Conservation (phyloP, 1,140 invertebrate species). For the Formica exsecta region DNA sequence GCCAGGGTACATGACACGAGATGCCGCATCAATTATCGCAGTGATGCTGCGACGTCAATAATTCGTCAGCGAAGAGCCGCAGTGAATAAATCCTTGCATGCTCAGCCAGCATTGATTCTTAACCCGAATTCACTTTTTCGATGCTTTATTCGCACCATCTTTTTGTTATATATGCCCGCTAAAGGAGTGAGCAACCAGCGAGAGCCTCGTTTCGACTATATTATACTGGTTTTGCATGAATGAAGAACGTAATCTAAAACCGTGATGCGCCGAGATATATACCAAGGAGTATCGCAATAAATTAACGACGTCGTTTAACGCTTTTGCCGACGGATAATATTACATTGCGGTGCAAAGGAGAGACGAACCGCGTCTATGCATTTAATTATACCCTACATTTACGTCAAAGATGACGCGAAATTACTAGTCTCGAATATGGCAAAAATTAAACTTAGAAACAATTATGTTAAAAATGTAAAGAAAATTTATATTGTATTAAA, state of each 20-base stretch:
- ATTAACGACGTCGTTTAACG: constrained; percentile 43
- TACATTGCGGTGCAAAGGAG: constrained; percentile 2
- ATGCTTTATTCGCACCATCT: constrained; percentile 19
- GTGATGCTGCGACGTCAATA: neutral
- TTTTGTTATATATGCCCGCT: neutral
- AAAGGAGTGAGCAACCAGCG: constrained; percentile 24
- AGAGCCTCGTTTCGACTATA: constrained; percentile 5
- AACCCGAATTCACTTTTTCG: constrained; percentile 43
- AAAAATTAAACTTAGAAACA: neutral
- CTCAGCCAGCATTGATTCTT: constrained; percentile 40
- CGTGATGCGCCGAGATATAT: constrained; percentile 16
- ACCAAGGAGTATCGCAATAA: constrained; percentile 40
- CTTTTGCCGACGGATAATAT: constrained; percentile 28
- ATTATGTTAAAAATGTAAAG: neutral
- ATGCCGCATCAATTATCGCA: neutral
- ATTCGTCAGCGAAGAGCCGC: neutral
- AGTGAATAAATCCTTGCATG: constrained; percentile 59
- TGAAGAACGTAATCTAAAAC: constrained; percentile 20
- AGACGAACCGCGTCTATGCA: neutral
- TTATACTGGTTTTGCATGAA: constrained; percentile 42
- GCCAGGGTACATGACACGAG: neutral
- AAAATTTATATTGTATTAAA: neutral
- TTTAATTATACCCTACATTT: constrained; percentile 24
- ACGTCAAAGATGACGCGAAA: constrained; percentile 33
- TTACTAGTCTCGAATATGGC: neutral